Evolutionary conservation across 2,888 invertebrate genomes (phyloP).

Genomic region (Taphrorychus bicolor): DNA sequence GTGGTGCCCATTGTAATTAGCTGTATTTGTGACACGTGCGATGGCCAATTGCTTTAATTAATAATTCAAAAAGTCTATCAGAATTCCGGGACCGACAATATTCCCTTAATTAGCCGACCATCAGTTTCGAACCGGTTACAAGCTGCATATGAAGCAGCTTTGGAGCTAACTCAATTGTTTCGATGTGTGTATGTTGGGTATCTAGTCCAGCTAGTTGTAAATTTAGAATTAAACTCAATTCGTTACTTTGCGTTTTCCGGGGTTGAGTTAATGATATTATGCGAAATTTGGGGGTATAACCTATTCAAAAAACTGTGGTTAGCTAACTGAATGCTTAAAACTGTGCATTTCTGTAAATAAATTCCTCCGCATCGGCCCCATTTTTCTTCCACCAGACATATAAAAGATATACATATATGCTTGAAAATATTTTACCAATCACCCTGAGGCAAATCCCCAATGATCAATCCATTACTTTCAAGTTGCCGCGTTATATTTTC

Average conservation of each 20-base stretch:
- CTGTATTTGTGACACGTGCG: constrained; percentile 11
- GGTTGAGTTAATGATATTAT: not conserved
- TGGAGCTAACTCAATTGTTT: constrained; percentile 4
- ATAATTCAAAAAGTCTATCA: constrained; percentile 10
- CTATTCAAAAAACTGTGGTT: not conserved
- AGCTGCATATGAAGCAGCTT: constrained; percentile 9
- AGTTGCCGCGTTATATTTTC: not conserved
- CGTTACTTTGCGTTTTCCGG: not conserved
- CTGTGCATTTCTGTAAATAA: not conserved
- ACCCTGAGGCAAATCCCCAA: not conserved
- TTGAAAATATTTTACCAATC: not conserved
- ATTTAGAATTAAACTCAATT: not conserved
- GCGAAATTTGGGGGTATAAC: not conserved
- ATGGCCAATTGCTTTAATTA: constrained; percentile 14
- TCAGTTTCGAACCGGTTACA: constrained; percentile 11
- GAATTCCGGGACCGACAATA: constrained; percentile 8
- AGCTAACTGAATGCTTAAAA: not conserved
- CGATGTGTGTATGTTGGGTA: not conserved
- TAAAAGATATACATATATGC: not conserved
- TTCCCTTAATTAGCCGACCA: constrained; percentile 11
- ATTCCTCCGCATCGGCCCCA: not conserved
- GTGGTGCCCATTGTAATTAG: constrained; percentile 2
- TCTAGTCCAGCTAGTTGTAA: not conserved
- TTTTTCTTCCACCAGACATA: not conserved
- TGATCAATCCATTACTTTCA: not conserved